These are phyloP conservation scores for Thyatira batis DNA, from an alignment of 2,888 invertebrate species.

Conservation along the genomic window DNA sequence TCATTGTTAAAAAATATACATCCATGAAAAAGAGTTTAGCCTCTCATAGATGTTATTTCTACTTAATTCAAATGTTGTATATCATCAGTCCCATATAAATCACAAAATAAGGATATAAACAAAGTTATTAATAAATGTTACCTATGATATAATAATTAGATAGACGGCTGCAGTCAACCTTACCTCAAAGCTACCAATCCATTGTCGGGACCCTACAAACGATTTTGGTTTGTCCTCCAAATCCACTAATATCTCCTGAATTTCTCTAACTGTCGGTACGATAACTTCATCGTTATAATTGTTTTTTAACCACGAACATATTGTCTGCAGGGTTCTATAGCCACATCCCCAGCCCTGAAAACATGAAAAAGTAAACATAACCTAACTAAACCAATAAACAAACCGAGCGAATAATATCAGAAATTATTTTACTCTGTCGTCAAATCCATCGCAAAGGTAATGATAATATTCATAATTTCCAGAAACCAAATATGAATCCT, in stretches of 20 bases:
- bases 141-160: too few relatives aligned
- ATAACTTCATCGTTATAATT: slow-evolving; percentile 43
- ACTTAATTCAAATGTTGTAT: too few relatives aligned
- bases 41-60: too few relatives aligned
- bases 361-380: slow-evolving; percentile 20
- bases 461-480: slow-evolving; percentile 87
- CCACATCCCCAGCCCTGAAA: slow-evolving; percentile 88
- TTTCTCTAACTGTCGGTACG: slow-evolving; percentile 84
- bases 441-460: slow-evolving; percentile 86
- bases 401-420: background rate
- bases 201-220: slow-evolving; percentile 84
- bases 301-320: slow-evolving; percentile 84
- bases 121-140: too few relatives aligned
- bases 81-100: too few relatives aligned
- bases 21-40: too few relatives aligned
- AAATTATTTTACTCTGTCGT: slow-evolving; percentile 81
- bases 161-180: too few relatives aligned
- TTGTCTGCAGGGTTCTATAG: slow-evolving; percentile 86
- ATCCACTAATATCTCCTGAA: slow-evolving; percentile 84
- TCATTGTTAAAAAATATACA: too few relatives aligned
- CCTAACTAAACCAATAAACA: background rate
- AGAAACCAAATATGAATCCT: slow-evolving; percentile 54
- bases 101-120: too few relatives aligned
- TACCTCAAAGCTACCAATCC: slow-evolving; percentile 87
- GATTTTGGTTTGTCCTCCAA: slow-evolving; percentile 83